Evolutionary conservation across 2,888 invertebrate genomes (phyloP).

Genomic region (Hofmannophila pseudospretella): DNA sequence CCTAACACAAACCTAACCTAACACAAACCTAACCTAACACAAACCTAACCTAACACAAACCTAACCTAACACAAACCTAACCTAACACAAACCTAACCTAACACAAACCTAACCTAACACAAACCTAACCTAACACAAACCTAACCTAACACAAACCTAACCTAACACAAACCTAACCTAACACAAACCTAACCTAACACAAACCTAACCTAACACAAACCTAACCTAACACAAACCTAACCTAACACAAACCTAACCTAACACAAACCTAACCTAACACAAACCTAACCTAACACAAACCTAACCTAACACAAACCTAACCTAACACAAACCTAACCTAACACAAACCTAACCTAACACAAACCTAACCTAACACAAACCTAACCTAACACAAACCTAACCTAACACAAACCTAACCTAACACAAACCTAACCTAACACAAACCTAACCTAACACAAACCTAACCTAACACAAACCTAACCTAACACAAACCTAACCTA

Average conservation of each 20-base stretch:
- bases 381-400: slow-evolving; percentile 14
- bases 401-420: slow-evolving; percentile 16
- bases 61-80: too few relatives aligned
- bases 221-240: slow-evolving; percentile 14
- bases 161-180: slow-evolving; percentile 9
- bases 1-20: neutral
- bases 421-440: slow-evolving; percentile 16
- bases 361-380: slow-evolving; percentile 12
- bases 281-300: slow-evolving; percentile 15
- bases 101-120: too few relatives aligned
- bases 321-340: slow-evolving; percentile 15
- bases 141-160: slow-evolving; percentile 10
- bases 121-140: slow-evolving; percentile 8
- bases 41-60: too few relatives aligned
- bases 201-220: slow-evolving; percentile 12
- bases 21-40: slow-evolving; percentile 6
- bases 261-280: slow-evolving; percentile 3
- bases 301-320: slow-evolving; percentile 16
- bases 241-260: slow-evolving; percentile 1
- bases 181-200: slow-evolving; percentile 12
- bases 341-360: slow-evolving; percentile 6
- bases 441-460: slow-evolving; percentile 15
- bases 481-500: slow-evolving; percentile 15
- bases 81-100: too few relatives aligned
- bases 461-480: slow-evolving; percentile 14